Evolutionary conservation across 2,113 vertebrate species (phyloP).

Genomic region (Aegithalos caudatus): DNA sequence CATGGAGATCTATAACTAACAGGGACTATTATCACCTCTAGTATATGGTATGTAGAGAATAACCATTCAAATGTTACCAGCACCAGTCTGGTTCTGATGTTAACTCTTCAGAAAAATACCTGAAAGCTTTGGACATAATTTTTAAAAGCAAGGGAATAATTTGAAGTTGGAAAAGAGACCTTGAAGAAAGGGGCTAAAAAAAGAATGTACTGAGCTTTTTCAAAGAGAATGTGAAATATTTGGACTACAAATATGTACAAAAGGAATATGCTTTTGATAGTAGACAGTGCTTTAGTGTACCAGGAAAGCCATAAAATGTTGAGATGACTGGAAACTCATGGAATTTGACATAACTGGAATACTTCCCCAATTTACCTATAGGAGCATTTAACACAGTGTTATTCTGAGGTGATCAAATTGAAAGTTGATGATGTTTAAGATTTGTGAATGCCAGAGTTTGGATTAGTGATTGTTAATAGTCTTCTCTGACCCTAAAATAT

Average conservation of each 20-base stretch:
- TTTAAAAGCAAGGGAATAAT: neutral
- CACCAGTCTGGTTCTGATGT: neutral
- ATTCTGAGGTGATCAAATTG: neutral
- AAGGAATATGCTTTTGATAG: neutral
- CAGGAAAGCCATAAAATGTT: neutral
- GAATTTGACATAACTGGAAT: neutral
- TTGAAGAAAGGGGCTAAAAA: neutral
- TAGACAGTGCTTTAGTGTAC: neutral
- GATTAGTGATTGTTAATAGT: neutral
- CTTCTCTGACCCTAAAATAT: neutral
- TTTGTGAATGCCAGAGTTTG: neutral
- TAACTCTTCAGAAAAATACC: neutral
- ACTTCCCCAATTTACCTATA: neutral
- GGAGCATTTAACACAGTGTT: neutral
- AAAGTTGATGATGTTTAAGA: neutral
- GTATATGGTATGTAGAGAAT: neutral
- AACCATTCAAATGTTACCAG: neutral
- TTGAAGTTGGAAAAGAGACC: neutral
- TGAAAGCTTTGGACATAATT: neutral
- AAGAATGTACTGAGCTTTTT: neutral
- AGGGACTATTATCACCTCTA: neutral
- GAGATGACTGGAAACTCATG: neutral
- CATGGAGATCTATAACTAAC: neutral
- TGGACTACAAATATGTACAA: neutral
- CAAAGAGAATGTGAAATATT: neutral